phyloP scores from a whole-genome alignment of 2,888 invertebrate genomes.

The Euproctis similis region DNA sequence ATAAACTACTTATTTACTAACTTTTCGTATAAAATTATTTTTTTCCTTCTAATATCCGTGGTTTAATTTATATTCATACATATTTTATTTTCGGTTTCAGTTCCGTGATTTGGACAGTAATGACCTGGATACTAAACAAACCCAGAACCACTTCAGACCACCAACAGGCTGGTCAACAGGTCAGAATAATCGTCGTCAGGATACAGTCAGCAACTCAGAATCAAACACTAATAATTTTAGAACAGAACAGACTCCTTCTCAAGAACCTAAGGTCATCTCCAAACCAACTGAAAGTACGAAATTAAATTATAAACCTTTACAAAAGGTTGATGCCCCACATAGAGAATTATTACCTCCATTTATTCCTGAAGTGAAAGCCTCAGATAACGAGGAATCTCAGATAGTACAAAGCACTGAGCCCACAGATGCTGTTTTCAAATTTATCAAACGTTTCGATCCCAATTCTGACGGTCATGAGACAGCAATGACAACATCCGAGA shows the following conservation, averaged over 20 bases:
- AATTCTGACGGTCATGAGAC: conserved; percentile 52
- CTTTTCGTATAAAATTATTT: no score
- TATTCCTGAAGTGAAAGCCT: conserved; percentile 33
- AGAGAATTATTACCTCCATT: conserved; percentile 42
- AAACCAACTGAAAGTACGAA: conserved; percentile 26
- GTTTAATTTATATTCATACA: no score
- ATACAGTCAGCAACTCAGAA: conserved; percentile 7
- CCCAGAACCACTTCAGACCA: conserved; percentile 48
- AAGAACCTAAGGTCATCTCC: conserved; percentile 38
- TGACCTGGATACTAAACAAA: conserved; percentile 56
- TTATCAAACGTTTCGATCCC: conserved; percentile 67
- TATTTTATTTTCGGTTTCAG: conserved; percentile 38
- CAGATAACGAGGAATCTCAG: conserved; percentile 31
- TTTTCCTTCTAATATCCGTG: no score
- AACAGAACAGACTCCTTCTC: conserved; percentile 38
- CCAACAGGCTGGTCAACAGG: conserved; percentile 76
- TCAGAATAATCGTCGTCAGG: conserved; percentile 12
- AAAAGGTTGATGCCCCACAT: conserved; percentile 34
- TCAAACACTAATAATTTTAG: conserved; percentile 16
- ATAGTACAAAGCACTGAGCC: conserved; percentile 21
- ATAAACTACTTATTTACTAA: no score
- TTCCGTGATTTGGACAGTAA: conserved; percentile 52
- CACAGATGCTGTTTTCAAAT: conserved; percentile 49
- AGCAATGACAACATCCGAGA: conserved; percentile 58
- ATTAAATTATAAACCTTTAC: conserved; percentile 1